These are phyloP conservation scores for Leptopilina drosophilae DNA, from an alignment of 2,888 invertebrate genomes.

Conservation along the genomic window DNA sequence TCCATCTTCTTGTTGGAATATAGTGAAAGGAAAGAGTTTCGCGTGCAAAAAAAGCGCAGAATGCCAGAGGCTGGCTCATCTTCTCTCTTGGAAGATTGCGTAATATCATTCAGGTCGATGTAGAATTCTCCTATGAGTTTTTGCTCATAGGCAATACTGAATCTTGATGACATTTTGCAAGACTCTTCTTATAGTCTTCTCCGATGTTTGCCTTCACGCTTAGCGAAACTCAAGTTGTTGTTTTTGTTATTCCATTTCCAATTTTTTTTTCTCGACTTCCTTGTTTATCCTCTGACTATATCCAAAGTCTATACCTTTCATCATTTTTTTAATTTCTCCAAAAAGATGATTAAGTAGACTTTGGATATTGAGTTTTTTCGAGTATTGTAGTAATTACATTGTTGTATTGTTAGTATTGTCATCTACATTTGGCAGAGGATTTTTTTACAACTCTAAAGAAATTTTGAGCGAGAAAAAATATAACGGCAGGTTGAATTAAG, in stretches of 20 bases:
- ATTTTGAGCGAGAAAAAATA: slow-evolving; percentile 14
- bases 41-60: slow-evolving; percentile 19
- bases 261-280: too few species aligned
- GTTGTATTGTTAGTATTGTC: too few species aligned
- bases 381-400: too few species aligned
- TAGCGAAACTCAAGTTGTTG: neutral
- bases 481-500: slow-evolving; percentile 31
- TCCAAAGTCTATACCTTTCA: too few species aligned
- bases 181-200: neutral
- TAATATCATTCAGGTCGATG: slow-evolving; percentile 34
- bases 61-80: slow-evolving; percentile 39
- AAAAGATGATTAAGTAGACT: too few species aligned
- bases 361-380: too few species aligned
- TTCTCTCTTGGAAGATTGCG: slow-evolving; percentile 13
- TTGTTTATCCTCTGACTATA: too few species aligned
- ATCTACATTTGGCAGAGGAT: too few species aligned
- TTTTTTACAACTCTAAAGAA: neutral
- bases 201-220: slow-evolving; percentile 14
- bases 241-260: neutral
- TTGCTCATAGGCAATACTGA: neutral
- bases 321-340: too few species aligned
- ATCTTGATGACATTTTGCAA: slow-evolving; percentile 34
- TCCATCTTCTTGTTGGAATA: slow-evolving; percentile 50
- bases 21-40: slow-evolving; percentile 39
- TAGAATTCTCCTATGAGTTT: slow-evolving; percentile 12